phyloP scores from a whole-genome alignment of 2,797 vertebrate species.

The Lacerta agilis region DNA sequence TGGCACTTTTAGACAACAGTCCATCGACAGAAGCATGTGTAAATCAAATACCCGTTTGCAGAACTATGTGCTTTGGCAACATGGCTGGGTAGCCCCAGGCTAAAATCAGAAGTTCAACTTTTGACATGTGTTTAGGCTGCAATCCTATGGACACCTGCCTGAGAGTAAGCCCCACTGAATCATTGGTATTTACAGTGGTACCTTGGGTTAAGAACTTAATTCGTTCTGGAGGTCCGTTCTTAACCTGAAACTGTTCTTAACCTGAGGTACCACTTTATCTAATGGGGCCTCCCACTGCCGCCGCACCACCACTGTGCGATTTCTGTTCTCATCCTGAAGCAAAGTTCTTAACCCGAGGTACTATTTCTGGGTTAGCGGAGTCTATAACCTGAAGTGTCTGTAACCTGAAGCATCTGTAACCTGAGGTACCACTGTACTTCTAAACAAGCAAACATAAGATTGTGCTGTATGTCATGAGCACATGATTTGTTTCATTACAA shows the following conservation, averaged over 20 bases:
- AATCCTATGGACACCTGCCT: neutral
- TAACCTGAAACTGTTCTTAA: too few species aligned
- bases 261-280: too few species aligned
- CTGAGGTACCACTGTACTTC: neutral
- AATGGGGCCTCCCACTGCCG: too few species aligned
- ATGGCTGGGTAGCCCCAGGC: too few species aligned
- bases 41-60: neutral
- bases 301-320: rapidly evolving
- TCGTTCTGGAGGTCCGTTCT: too few species aligned
- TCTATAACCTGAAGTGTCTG: too few species aligned
- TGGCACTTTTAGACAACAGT: neutral
- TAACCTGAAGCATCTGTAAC: too few species aligned
- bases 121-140: neutral
- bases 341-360: too few species aligned
- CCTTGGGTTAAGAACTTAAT: too few species aligned
- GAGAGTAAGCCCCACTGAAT: neutral
- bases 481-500: neutral
- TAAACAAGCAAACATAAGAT: neutral
- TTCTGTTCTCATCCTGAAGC: too few species aligned
- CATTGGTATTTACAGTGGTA: neutral
- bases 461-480: neutral
- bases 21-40: neutral
- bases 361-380: too few species aligned
- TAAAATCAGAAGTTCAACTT: neutral
- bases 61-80: neutral